Evolutionary conservation across 2,113 vertebrate species (phyloP), one percentile per base, ranked within the genome.

Genomic region (Phalacrocorax carbo): DNA sequence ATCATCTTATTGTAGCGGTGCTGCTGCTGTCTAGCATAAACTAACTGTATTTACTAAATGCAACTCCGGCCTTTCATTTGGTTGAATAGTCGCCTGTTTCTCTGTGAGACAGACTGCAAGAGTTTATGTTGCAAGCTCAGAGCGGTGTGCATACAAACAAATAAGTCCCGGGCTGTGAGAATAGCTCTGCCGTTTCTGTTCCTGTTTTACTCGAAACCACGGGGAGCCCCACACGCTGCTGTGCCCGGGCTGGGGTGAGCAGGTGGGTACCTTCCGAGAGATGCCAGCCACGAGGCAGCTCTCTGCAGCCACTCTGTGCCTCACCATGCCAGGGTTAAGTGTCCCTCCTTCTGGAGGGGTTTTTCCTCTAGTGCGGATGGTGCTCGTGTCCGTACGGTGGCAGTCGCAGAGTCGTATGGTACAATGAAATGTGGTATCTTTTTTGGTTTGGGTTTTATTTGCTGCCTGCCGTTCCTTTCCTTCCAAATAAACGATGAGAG

Each of bases 171-270:
- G 44, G 79, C 96, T 70, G 93, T 36, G 91, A 84, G 95, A 85
- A 2, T 16, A 54, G 82, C 78, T 68, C 57, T 66, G 92, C 76
- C 55, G 84, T 95, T 95, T 93, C 95, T 89, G 38, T 94, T 96
- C 96, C 93, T 65, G 78, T 76, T 51, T 27, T 13, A 48, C 64
- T 5, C 30, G 6, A 49, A 80, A n/a, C 71, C 3, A 12, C 38
- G 70, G 17, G 61, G 90, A 90, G 57, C 58, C 73, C 42, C 5
- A 19, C 48, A 0, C 10, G 13, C 27, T 46, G 62, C 58, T n/a
- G 46, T 29, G 58, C 81, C 57, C 1, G 9, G 60, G 88, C 82
- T 72, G 89, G 88, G 84, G 46, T 60, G 44, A 71, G 82, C 94
- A 87, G 94, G 94, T 96, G 89, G 80, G 93, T 85, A 77, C 66